Base-by-base conservation (phyloP, 1,140 invertebrate species). In the Diorhabda carinulata region DNA sequence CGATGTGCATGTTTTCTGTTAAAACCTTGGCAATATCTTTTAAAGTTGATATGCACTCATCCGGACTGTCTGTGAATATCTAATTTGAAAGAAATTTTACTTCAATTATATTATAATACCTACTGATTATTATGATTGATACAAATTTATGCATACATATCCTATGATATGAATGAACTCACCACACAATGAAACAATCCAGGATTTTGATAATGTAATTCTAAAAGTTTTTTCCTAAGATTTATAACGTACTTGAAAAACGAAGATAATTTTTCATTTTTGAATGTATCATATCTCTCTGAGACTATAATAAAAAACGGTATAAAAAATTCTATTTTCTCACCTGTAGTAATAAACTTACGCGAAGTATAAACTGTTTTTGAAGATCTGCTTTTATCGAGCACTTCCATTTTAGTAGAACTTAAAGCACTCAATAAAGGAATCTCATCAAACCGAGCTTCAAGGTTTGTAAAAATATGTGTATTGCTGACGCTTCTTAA, bases 141-240 rank as follows among this genome's bases (percentile, higher is more conserved):
- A 4, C 4, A 6, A 8, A 52, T 6, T 2, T 52, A 52, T 6
- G 47, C n/a, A 8, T 52, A 52, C 47, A 8, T 52, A 52, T 52
- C 6, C 2, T 52, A 1, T 25, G 25, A 25, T 25, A 25, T 25
- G 6, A 3, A 52, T 8, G 8, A 40, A 69, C 68, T 70, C 61
- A 74, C 73, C 61, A 75, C 43, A 57, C 62, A 63, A 10, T 64
- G 65, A 68, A 75, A 75, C 5, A 75, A 60, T 25, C 73, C 73
- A 43, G 71, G 71, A 43, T 68, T 67, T 7, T 62, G 41, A 64
- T 70, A 73, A 69, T 73, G 71, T 25, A 73, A 57, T 58, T 71
- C 61, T 40, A 75, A 63, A 7, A 71, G 66, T 43, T 70, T 56
- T 45, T 72, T 61, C 45, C 71, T 66, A 6, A 40, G 10, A 7